Percentiles rank a stretch among this genome's conserved stretches.
phyloP scores from a whole-genome alignment of 2,888 invertebrate genomes.

The Polymixis flavicincta region DNA sequence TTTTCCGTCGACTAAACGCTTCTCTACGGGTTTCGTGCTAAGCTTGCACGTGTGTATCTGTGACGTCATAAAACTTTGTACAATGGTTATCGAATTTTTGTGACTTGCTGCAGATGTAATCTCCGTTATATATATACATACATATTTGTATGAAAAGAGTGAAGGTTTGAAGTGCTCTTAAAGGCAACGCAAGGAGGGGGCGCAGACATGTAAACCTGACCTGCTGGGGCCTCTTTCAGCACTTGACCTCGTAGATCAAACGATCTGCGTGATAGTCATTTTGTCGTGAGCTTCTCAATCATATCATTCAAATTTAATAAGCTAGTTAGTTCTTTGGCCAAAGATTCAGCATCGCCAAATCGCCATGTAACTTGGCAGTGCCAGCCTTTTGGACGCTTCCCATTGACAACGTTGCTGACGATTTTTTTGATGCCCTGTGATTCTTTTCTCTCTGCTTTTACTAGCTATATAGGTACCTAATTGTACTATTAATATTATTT shows the following conservation, averaged over 20 bases:
- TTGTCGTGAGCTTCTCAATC: not conserved
- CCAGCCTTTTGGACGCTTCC: too few relatives aligned
- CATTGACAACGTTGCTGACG: too few relatives aligned
- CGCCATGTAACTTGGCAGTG: too few relatives aligned
- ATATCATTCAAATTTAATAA: not conserved
- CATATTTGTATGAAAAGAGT: not conserved
- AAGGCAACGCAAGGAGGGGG: not conserved
- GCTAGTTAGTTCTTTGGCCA: too few relatives aligned
- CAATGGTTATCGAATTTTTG: not conserved
- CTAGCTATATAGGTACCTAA: too few relatives aligned
- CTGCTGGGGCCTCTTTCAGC: not conserved
- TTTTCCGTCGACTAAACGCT: too few relatives aligned
- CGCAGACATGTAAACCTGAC: conserved; percentile 32
- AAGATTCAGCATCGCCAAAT: too few relatives aligned
- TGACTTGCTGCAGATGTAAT: conserved; percentile 2
- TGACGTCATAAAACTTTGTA: conserved; percentile 10
- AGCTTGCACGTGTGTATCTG: conserved; percentile 1
- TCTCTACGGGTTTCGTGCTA: too few relatives aligned
- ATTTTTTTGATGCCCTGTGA: too few relatives aligned
- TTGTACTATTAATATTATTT: too few relatives aligned
- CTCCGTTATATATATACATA: too few relatives aligned
- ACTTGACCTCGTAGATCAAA: conserved; percentile 38
- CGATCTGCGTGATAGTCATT: conserved; percentile 25
- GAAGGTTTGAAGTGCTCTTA: conserved; percentile 8
- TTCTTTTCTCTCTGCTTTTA: too few relatives aligned